Evolutionary conservation across 2,797 vertebrate species (phyloP).

Genomic region (Urosaurus nigricauda): DNA sequence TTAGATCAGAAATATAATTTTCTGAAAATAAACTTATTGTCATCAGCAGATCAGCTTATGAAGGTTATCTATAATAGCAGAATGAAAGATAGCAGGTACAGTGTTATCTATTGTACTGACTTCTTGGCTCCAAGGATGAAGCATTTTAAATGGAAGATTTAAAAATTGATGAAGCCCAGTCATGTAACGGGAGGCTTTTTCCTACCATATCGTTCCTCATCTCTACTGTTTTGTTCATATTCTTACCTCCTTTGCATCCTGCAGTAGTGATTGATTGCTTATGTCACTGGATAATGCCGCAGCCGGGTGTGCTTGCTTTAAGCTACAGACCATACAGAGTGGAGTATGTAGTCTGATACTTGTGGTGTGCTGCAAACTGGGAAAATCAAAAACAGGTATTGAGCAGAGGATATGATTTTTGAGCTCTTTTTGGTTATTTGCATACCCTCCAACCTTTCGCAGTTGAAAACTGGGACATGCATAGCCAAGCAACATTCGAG

Average conservation of each 20-base stretch:
- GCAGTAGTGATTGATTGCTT: slow-evolving; percentile 28
- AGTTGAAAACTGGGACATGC: too few relatives aligned
- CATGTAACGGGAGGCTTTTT: slow-evolving; percentile 24
- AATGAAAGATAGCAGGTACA: slow-evolving; percentile 76
- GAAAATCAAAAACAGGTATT: background rate
- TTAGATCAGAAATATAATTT: slow-evolving; percentile 82
- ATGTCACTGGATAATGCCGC: background rate
- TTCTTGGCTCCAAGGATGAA: slow-evolving; percentile 63
- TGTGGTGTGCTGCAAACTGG: background rate
- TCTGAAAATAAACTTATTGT: slow-evolving; percentile 81
- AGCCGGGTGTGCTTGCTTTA: background rate
- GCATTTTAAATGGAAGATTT: slow-evolving; percentile 65
- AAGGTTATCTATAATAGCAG: slow-evolving; percentile 75
- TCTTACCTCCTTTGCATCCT: slow-evolving; percentile 15
- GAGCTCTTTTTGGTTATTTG: background rate
- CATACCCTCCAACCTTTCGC: too few relatives aligned
- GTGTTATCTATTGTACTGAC: slow-evolving; percentile 57
- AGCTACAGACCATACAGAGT: background rate
- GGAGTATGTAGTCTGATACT: background rate
- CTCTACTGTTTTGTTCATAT: slow-evolving; percentile 44
- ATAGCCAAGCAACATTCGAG: too few relatives aligned
- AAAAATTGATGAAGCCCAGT: slow-evolving; percentile 67
- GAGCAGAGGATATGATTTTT: background rate
- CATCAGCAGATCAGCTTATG: slow-evolving; percentile 77
- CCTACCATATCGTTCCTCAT: slow-evolving; percentile 45